Percentiles rank a stretch among this genome's conserved stretches.
These are phyloP conservation scores for Medauroidea extradentata DNA, from an alignment of 1,140 invertebrate species.

Conservation along the genomic window DNA sequence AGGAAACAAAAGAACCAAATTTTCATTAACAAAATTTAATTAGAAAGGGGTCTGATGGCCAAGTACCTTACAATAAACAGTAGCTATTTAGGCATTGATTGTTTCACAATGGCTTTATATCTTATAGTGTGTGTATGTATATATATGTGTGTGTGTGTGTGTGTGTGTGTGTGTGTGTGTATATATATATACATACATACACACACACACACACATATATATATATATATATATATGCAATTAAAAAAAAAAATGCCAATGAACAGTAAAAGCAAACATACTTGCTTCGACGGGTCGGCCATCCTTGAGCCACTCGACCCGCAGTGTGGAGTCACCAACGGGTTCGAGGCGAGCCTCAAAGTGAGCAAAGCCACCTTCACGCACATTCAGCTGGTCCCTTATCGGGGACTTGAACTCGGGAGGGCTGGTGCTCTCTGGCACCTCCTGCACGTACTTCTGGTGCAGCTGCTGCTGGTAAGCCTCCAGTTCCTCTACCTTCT, in stretches of 20 bases:
- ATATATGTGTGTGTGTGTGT: no score
- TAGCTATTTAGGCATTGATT: no score
- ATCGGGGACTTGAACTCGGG: slow-evolving; percentile 92
- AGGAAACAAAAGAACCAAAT: no score
- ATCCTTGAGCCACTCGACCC: slow-evolving; percentile 95
- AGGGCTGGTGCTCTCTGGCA: slow-evolving; percentile 68
- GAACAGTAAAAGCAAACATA: slow-evolving; percentile 40
- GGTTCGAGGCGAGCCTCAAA: slow-evolving; percentile 94
- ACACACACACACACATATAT: no score
- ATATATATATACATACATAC: no score
- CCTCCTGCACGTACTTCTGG: slow-evolving; percentile 69
- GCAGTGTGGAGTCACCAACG: slow-evolving; percentile 84
- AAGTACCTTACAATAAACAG: no score
- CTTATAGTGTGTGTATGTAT: no score
- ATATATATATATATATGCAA: no score
- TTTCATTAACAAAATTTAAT: no score
- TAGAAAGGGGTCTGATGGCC: no score
- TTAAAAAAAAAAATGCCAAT: background rate
- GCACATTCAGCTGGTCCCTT: slow-evolving; percentile 80
- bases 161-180: no score
- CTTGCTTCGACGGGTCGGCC: slow-evolving; percentile 85
- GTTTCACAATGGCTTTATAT: no score
- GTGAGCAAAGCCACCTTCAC: slow-evolving; percentile 91
- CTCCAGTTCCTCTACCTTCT: slow-evolving; percentile 89
- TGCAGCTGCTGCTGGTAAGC: slow-evolving; percentile 74